Evolutionary conservation across 2,888 invertebrate genomes (phyloP).

Genomic region (Margaritifera margaritifera): DNA sequence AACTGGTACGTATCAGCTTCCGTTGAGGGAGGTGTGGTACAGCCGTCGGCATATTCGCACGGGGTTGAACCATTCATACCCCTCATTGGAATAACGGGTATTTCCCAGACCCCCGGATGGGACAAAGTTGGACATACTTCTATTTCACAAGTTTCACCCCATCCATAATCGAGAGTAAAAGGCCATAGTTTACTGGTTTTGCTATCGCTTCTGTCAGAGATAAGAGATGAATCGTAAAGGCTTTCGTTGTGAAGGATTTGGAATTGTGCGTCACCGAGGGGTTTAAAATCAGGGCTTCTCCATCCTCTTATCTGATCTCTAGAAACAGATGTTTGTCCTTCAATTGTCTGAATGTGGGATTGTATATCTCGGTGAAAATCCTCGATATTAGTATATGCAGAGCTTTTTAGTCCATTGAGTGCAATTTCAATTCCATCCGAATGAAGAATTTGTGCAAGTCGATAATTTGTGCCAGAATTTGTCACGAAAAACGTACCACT

Average conservation of each 20-base stretch:
- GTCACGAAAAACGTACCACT: constrained; percentile 49
- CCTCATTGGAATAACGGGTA: constrained; percentile 44
- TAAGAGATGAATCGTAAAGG: constrained; percentile 51
- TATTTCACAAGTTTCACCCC: constrained; percentile 34
- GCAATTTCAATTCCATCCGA: constrained; percentile 45
- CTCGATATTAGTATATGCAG: constrained; percentile 16
- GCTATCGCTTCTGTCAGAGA: constrained; percentile 14
- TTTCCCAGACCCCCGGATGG: constrained; percentile 50
- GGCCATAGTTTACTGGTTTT: constrained; percentile 43
- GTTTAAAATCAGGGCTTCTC: constrained; percentile 41
- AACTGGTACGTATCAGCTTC: constrained; percentile 70
- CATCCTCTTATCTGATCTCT: constrained; percentile 37
- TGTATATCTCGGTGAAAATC: constrained; percentile 26
- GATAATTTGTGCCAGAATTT: constrained; percentile 40
- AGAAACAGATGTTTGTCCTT: constrained; percentile 19
- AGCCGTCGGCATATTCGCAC: constrained; percentile 57
- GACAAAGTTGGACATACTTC: constrained; percentile 28
- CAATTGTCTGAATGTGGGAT: constrained; percentile 28
- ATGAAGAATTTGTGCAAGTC: constrained; percentile 39
- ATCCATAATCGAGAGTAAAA: constrained; percentile 49
- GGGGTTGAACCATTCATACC: constrained; percentile 30
- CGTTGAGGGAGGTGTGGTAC: constrained; percentile 37
- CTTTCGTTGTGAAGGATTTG: constrained; percentile 33
- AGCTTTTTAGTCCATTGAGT: constrained; percentile 35
- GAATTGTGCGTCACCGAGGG: constrained; percentile 41